Conservation (phyloP, 2,113 vertebrate species). For the Vicugna pacos region DNA sequence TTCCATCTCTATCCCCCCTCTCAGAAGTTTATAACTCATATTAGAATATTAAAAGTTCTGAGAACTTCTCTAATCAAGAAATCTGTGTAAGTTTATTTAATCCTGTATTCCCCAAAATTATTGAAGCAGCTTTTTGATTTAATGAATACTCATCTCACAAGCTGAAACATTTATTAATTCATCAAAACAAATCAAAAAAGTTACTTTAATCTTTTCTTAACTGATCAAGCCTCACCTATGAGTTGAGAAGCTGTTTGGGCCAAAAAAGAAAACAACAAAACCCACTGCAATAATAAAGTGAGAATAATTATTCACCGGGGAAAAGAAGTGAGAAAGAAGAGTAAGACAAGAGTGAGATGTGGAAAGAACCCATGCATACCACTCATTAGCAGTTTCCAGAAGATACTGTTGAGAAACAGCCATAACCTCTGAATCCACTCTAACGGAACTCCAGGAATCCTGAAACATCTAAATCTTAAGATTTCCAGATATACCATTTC, state of each 20-base stretch:
- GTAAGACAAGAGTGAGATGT: not conserved
- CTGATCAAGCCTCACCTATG: not conserved
- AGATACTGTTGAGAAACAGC: not conserved
- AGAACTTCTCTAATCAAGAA: not conserved
- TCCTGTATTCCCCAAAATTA: not conserved
- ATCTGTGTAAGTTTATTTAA: not conserved
- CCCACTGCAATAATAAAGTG: not conserved
- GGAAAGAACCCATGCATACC: not conserved
- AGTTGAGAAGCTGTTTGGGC: not conserved
- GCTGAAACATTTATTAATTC: not conserved
- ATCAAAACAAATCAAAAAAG: not conserved
- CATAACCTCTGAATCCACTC: not conserved
- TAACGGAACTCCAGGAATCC: not conserved
- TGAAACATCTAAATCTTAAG: not conserved
- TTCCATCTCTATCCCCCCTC: not conserved
- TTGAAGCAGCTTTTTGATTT: not conserved
- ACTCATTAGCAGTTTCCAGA: not conserved
- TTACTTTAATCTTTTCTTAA: not conserved
- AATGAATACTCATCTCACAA: not conserved
- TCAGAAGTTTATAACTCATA: not conserved
- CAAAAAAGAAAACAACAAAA: not conserved
- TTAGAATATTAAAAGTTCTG: not conserved
- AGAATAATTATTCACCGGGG: not conserved
- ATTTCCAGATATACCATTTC: not conserved
- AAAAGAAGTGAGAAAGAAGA: not conserved